Percentiles rank a stretch among this genome's conserved stretches.
These are phyloP conservation scores for Aphaenogaster floridana DNA, from an alignment of 1,140 invertebrate genomes.

Conservation along the genomic window DNA sequence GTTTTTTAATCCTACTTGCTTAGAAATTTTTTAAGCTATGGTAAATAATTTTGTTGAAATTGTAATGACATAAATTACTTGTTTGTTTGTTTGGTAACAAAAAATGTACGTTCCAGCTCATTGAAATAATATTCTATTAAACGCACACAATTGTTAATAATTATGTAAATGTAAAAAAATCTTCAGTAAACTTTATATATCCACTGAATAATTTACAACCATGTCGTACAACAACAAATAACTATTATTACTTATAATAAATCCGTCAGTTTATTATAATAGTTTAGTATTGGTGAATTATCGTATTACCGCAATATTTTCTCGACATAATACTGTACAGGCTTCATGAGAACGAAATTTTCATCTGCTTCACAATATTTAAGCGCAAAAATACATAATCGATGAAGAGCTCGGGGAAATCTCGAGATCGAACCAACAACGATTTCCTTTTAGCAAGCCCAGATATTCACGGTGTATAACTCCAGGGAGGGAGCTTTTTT, in stretches of 20 bases:
- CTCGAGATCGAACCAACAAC: constrained; percentile 50
- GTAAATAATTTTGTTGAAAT: neutral
- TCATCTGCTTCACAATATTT: constrained; percentile 16
- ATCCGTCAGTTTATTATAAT: neutral
- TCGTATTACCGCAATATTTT: neutral
- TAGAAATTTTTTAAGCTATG: neutral
- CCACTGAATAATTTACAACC: neutral
- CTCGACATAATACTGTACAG: neutral
- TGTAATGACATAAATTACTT: neutral
- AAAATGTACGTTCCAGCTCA: neutral
- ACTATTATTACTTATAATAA: neutral
- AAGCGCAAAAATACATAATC: neutral
- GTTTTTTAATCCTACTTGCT: neutral
- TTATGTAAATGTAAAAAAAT: neutral
- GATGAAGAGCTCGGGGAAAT: constrained; percentile 14
- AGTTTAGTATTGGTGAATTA: neutral
- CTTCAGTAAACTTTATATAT: neutral
- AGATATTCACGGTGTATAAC: constrained; percentile 27
- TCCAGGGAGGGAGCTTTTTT: constrained; percentile 18
- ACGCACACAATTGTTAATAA: neutral
- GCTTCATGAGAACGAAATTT: neutral
- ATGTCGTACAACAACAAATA: neutral
- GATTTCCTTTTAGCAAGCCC: constrained; percentile 48
- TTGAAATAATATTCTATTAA: neutral
- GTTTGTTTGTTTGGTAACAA: neutral